Evolutionary conservation across 2,113 vertebrate species (phyloP).

Genomic region (Lethenteron reissneri): DNA sequence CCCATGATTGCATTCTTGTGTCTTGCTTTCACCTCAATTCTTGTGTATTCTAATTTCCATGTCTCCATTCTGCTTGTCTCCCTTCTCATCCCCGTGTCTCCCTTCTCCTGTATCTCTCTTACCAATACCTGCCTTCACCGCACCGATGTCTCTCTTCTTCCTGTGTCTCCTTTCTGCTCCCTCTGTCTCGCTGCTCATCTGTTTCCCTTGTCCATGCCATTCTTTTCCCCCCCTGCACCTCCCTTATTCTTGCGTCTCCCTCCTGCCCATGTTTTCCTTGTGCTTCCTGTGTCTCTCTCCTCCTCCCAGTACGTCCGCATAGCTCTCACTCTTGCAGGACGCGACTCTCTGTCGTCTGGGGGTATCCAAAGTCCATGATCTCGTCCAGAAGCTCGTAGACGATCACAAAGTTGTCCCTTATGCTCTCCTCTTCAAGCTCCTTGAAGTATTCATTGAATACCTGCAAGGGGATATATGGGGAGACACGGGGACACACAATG

Average conservation of each 20-base stretch:
- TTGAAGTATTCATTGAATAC: constrained; percentile 98
- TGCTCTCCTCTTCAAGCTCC: constrained; percentile 94
- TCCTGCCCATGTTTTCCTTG: neutral
- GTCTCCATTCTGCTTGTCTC: too few relatives aligned
- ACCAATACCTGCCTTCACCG: neutral
- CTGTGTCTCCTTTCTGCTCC: neutral
- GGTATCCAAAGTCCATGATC: constrained; percentile 96
- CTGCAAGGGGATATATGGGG: constrained; percentile 17
- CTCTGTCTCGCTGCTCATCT: too few relatives aligned
- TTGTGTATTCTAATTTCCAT: too few relatives aligned
- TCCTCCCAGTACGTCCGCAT: too few relatives aligned
- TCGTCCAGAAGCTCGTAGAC: constrained; percentile 96
- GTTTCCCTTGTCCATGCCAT: neutral
- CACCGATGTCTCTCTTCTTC: neutral
- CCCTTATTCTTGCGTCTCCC: neutral
- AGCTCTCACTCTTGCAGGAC: constrained; percentile 58
- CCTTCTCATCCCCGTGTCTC: too few relatives aligned
- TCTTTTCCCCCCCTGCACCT: neutral
- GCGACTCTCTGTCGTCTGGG: constrained; percentile 95
- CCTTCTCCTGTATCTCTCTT: too few relatives aligned
- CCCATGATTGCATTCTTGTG: too few relatives aligned
- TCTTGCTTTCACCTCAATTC: too few relatives aligned
- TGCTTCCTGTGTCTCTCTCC: neutral
- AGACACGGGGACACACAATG: too few relatives aligned
- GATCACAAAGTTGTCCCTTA: constrained; percentile 95